phyloP scores from a whole-genome alignment of 2,797 vertebrate genomes.

The Delichon dasypus region DNA sequence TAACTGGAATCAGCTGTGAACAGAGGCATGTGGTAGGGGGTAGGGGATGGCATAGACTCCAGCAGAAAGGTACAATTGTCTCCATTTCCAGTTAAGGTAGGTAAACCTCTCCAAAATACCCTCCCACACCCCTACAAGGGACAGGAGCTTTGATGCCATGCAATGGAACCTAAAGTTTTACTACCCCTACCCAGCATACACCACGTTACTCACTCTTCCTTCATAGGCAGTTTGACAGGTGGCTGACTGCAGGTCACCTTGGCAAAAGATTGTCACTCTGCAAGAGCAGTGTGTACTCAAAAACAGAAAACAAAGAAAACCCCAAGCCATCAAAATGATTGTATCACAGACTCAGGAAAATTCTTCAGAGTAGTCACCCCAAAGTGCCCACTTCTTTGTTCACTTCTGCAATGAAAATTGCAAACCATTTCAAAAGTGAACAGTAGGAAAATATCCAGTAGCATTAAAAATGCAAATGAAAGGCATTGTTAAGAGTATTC shows the following conservation, averaged over 20 bases:
- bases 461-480: background rate
- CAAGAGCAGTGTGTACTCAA: background rate
- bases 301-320: background rate
- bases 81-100: background rate
- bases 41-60: background rate
- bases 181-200: rapidly evolving
- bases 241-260: background rate
- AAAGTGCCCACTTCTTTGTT: background rate
- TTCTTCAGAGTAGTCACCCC: background rate
- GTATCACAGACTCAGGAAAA: background rate
- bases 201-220: background rate
- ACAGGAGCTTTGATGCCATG: background rate
- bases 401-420: background rate
- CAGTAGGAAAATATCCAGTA: background rate
- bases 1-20: background rate
- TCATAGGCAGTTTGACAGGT: rapidly evolving
- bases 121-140: background rate
- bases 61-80: background rate
- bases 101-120: background rate
- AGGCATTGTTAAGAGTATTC: background rate
- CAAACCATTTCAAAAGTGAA: background rate
- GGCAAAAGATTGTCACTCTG: background rate
- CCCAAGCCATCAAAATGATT: background rate
- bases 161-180: background rate
- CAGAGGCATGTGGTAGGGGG: background rate